Base-by-base conservation (phyloP, 1,140 invertebrate genomes). In the Neodiprion pinetum region DNA sequence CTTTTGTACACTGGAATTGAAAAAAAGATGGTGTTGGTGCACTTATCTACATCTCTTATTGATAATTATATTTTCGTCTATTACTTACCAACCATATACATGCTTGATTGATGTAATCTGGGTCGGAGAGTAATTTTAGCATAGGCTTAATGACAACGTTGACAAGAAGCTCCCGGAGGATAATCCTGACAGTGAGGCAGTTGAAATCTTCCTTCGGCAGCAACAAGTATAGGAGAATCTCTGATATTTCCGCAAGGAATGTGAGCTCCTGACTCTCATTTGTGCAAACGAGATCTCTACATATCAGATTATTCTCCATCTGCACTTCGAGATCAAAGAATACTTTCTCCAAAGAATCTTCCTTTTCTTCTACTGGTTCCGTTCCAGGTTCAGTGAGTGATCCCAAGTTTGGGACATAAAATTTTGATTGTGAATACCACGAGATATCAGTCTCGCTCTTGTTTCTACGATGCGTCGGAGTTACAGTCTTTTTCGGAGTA, bases 81-180 rank as follows among this genome's bases (percentile, higher is more conserved):
- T 72, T 75, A 92, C 93, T 93, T 88, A 97, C 96, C 90, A 96
- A 91, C 94, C 95, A 96, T 82, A 98, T 93, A 84, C 97, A 94
- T 72, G 93, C 92, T 89, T 96, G 95, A 90, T 98, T 98, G 78
- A 99, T 94, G 86, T 96, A 98, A 91, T 98, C 96, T 74, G 97
- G 97, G 89, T 98, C 96, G 48, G 96, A 96, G 70, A 98, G 88
- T 80, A 96, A 89, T 84, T 94, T 90, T 65, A 98, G 90, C 7
- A 96, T 86, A 7, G 96, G 96, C 77, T 92, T 89, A 74, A 98
- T 92, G 67, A 98, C 91, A 78, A 92, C 91, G 80, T 95, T 93
- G 23, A 95, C 92, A 80, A 97, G 90, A 67, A 98, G 90, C 86
- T 97, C 96, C 83, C 96, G 90, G 50, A 96, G 87, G 71, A 97